Evolutionary conservation across 1,140 invertebrate genomes (phyloP).

Genomic region (Zeugodacus cucurbitae): DNA sequence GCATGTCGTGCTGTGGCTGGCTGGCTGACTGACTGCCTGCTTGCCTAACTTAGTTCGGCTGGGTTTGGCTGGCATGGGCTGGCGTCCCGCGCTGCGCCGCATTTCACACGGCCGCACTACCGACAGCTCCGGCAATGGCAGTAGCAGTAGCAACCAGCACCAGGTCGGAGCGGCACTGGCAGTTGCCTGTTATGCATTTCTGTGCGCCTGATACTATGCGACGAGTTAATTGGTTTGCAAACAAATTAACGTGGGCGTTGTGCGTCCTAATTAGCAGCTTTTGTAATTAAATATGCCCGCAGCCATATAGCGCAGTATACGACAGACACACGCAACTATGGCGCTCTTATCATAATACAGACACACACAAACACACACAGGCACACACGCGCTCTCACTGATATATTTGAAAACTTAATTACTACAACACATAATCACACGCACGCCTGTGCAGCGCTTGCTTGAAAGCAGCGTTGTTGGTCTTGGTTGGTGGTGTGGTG

Average conservation of each 20-base stretch:
- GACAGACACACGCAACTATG: background rate
- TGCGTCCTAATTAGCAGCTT: conserved; percentile 66
- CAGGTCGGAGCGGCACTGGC: conserved; percentile 36
- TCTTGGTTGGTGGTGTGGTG: conserved; percentile 21
- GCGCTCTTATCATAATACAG: background rate
- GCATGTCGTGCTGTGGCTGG: background rate
- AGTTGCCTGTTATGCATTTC: conserved; percentile 48
- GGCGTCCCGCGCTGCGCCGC: background rate
- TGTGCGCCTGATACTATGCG: conserved; percentile 64
- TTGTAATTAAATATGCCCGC: conserved; percentile 65
- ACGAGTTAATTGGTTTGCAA: conserved; percentile 66
- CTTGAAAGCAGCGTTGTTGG: background rate
- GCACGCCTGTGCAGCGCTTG: background rate
- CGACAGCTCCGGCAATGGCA: background rate
- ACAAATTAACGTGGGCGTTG: conserved; percentile 66
- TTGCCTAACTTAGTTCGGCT: background rate
- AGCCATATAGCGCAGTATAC: conserved; percentile 37
- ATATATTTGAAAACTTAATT: conserved; percentile 33
- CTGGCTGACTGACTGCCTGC: background rate
- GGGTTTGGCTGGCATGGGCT: conserved; percentile 31
- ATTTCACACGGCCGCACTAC: background rate
- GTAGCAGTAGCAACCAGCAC: conserved; percentile 14
- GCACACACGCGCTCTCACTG: background rate
- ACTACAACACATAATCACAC: conserved; percentile 16
- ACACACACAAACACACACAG: background rate